Conservation (phyloP, 2,113 vertebrate genomes). For the Callopanchax toddi region DNA sequence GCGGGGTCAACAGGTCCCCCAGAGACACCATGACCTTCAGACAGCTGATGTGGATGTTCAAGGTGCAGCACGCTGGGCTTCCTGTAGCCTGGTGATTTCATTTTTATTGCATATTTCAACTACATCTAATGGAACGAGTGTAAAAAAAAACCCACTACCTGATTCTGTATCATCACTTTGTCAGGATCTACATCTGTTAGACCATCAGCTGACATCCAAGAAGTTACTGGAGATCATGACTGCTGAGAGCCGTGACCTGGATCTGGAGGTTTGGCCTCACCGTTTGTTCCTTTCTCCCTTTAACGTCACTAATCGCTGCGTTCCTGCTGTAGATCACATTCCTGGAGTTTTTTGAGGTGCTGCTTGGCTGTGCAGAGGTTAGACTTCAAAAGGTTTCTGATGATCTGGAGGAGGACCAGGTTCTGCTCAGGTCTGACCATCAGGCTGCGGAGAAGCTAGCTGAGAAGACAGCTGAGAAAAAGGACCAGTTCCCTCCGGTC, state of each 20-base stretch:
- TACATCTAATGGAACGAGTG: too few relatives aligned
- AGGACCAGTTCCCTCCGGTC: conserved; percentile 29
- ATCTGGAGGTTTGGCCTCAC: conserved; percentile 80
- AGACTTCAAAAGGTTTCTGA: conserved; percentile 53
- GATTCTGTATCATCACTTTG: too few relatives aligned
- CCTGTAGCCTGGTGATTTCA: too few relatives aligned
- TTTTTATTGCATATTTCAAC: too few relatives aligned
- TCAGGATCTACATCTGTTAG: conserved; percentile 86
- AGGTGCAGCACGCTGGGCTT: conserved; percentile 73
- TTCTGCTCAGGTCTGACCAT: not conserved
- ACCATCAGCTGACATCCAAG: conserved; percentile 76
- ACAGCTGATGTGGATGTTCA: conserved; percentile 89
- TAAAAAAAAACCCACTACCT: too few relatives aligned
- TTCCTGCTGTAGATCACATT: conserved; percentile 83
- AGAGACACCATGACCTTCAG: conserved; percentile 81
- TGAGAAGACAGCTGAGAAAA: conserved; percentile 2
- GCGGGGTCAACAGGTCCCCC: conserved; percentile 18
- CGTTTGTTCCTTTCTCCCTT: not conserved
- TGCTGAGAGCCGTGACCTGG: conserved; percentile 77
- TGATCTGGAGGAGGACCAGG: not conserved
- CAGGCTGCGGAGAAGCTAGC: not conserved
- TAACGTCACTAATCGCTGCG: not conserved
- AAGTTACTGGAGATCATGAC: conserved; percentile 81
- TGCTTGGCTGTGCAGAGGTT: conserved; percentile 84
- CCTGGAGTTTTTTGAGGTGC: conserved; percentile 92